Evolutionary conservation across 2,113 vertebrate species (phyloP), one percentile per base, ranked within the genome.

Genomic region (Barbus barbus): DNA sequence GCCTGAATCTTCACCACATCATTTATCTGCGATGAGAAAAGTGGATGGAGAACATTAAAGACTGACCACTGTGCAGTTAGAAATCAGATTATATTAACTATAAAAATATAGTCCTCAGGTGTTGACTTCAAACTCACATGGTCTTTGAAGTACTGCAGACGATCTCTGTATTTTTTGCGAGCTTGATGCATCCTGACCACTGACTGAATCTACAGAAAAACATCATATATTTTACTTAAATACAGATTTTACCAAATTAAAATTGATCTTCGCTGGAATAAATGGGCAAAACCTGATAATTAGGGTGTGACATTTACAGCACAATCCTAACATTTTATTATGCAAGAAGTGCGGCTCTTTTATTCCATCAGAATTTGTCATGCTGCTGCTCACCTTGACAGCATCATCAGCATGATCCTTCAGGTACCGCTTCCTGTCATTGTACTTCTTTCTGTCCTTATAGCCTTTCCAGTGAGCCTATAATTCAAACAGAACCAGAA

Each of bases 1-100:
- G 98, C 97, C 93, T 99, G 98, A 88, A 99, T 97, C 94, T 98
- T 99, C 89, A 99, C 91, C 87, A 99, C 95, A 7, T 98, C 96
- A 36, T 95, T 89, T 88, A 98, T 97, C 98, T 99, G 90, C 71
- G 91, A 83, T 0, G 84, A 81, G 67, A 38, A 74, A 90, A 33
- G 81, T 86, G 81, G 69, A 16, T 2, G 9, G n/a, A 67, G n/a
- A n/a, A 65, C 9, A 79, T 63, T 58, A 9, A 7, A 78, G 63
- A 36, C 73, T 8, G 46, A 87, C 63, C 53, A 80, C 20, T 9
- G 24, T 38, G 12, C 9, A 41, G 38, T 41, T 41, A 11, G 38
- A 41, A 84, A 51, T 33, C 26, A 53, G 69, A 28, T 46, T 26
- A 26, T 41, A 38, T 38, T 73, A 74, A 71, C 9, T n/a, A 75